phyloP scores from a whole-genome alignment of 1,140 invertebrate species.

The Trachymyrmex septentrionalis region DNA sequence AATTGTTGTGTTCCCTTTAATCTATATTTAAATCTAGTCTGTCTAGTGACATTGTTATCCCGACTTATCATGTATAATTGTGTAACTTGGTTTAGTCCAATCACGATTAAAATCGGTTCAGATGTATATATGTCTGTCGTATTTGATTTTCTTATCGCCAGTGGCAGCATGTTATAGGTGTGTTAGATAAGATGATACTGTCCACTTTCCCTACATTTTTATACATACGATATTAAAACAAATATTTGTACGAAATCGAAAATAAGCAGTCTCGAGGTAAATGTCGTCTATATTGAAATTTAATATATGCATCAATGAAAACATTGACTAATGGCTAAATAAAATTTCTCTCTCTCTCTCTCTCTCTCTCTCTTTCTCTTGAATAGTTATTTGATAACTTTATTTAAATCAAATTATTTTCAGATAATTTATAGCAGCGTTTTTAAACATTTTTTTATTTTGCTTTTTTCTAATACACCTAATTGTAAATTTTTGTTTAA shows the following conservation, averaged over 20 bases:
- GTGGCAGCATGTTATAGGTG: not conserved
- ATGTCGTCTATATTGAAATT: not conserved
- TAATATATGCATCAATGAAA: conserved; percentile 7
- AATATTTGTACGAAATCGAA: not conserved
- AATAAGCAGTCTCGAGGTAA: not conserved
- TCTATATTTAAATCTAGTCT: not conserved
- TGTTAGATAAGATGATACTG: conserved; percentile 1
- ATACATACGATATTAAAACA: not conserved
- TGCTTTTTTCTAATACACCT: not conserved
- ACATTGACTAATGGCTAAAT: not conserved
- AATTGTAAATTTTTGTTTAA: not conserved
- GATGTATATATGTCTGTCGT: not conserved
- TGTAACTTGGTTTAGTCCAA: not conserved
- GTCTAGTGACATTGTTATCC: not conserved
- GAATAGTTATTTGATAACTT: not conserved
- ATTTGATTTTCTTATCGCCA: conserved; percentile 22
- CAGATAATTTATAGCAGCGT: not conserved
- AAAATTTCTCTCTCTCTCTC: not conserved
- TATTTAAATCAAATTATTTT: conserved; percentile 35
- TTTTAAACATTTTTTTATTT: conserved; percentile 15
- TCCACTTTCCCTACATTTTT: not conserved
- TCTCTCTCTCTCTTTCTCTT: not conserved
- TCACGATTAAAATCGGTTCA: conserved; percentile 13
- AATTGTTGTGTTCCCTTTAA: not conserved
- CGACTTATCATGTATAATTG: not conserved